phyloP scores from a whole-genome alignment of 2,113 vertebrate genomes.

The Strix uralensis region DNA sequence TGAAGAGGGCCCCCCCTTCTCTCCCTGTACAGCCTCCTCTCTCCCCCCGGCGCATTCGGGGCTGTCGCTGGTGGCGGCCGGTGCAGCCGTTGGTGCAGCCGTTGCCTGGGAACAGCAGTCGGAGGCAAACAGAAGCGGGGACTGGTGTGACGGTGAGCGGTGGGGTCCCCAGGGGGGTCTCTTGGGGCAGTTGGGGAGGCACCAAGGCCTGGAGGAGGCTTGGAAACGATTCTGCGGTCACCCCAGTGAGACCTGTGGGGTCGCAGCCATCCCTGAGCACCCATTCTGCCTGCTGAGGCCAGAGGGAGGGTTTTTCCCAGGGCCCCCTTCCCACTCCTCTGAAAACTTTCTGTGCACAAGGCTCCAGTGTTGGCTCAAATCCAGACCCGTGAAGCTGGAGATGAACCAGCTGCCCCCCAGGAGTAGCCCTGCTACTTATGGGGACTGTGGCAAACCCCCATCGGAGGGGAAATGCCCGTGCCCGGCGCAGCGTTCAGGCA shows the following conservation, averaged over 20 bases:
- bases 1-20: no score
- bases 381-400: not conserved
- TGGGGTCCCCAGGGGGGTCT: not conserved
- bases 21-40: no score
- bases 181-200: not conserved
- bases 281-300: not conserved
- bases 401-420: not conserved
- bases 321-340: not conserved
- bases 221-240: not conserved
- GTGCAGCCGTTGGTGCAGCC: not conserved
- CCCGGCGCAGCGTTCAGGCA: accelerated
- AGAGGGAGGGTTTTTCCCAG: not conserved
- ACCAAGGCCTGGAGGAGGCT: not conserved
- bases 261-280: accelerated
- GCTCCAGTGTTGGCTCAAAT: not conserved
- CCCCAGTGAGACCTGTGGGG: not conserved
- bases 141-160: not conserved
- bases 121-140: conserved; percentile 30
- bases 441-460: not conserved
- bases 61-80: not conserved
- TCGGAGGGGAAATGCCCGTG: not conserved
- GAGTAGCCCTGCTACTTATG: not conserved
- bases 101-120: conserved; percentile 45
- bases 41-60: not conserved
- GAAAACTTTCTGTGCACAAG: not conserved